These are phyloP conservation scores for Drosophila nr. perissopoda DNA, from an alignment of 2,888 invertebrate species.

Conservation along the genomic window DNA sequence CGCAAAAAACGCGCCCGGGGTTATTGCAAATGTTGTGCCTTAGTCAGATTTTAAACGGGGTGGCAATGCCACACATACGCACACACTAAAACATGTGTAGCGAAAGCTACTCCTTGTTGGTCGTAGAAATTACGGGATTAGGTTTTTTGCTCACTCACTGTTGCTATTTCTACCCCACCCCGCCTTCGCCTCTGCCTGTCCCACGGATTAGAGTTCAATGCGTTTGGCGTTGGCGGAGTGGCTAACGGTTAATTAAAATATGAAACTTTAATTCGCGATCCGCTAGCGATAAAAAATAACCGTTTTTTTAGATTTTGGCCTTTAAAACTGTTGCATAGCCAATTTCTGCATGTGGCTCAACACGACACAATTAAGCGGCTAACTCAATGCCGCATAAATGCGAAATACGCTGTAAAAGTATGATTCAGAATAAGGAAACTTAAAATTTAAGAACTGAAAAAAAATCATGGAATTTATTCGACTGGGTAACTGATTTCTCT, in stretches of 20 bases:
- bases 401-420: constrained; percentile 13
- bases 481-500: background rate
- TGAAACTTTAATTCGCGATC: constrained; percentile 68
- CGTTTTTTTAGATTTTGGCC: constrained; percentile 40
- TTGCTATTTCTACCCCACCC: background rate
- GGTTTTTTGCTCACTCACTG: constrained; percentile 62
- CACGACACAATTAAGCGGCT: constrained; percentile 63
- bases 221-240: constrained; percentile 13
- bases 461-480: background rate
- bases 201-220: constrained; percentile 72
- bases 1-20: constrained; percentile 70
- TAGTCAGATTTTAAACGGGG: constrained; percentile 77
- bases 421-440: background rate
- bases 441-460: background rate
- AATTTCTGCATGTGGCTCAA: constrained; percentile 14
- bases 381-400: background rate
- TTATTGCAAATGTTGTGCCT: constrained; percentile 74
- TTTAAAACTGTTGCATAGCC: constrained; percentile 61
- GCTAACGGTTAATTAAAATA: constrained; percentile 71
- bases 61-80: constrained; percentile 29
- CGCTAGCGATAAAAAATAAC: constrained; percentile 29
- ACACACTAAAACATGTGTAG: background rate
- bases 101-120: constrained; percentile 57
- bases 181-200: background rate
- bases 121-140: constrained; percentile 80